These are phyloP conservation scores for Sebastes fasciatus DNA, from an alignment of 2,113 vertebrate genomes.

Conservation along the genomic window DNA sequence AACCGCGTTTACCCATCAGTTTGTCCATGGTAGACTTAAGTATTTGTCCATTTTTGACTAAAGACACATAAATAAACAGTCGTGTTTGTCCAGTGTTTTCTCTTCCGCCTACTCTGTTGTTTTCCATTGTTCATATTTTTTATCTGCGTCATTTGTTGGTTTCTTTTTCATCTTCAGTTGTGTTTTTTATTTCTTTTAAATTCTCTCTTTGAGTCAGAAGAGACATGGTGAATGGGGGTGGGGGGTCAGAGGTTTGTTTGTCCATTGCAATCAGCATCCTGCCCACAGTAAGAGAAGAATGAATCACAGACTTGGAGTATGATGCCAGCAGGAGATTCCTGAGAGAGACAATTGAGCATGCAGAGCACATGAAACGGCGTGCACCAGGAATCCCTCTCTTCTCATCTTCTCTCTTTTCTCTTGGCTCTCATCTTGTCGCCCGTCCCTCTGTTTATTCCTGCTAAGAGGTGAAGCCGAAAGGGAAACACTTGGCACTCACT, in stretches of 20 bases:
- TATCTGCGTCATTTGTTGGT: slow-evolving; percentile 3
- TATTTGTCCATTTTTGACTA: slow-evolving; percentile 4
- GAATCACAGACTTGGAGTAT: slow-evolving; percentile 40
- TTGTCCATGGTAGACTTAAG: too few relatives aligned
- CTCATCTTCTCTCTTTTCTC: slow-evolving; percentile 15
- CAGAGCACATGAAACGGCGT: slow-evolving; percentile 30
- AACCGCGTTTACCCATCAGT: neutral
- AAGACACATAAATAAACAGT: neutral
- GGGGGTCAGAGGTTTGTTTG: slow-evolving; percentile 18
- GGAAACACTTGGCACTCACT: slow-evolving; percentile 29
- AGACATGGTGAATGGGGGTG: neutral
- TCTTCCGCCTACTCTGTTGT: neutral
- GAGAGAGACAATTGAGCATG: slow-evolving; percentile 40
- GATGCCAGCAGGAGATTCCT: slow-evolving; percentile 58
- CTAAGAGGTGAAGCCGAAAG: slow-evolving; percentile 48
- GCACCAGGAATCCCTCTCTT: slow-evolving; percentile 20
- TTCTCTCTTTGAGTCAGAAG: slow-evolving; percentile 14
- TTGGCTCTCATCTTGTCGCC: slow-evolving; percentile 42
- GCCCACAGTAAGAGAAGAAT: slow-evolving; percentile 31
- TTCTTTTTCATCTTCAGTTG: neutral
- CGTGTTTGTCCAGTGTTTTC: slow-evolving; percentile 4
- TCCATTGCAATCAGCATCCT: slow-evolving; percentile 39
- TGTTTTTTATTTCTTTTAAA: neutral
- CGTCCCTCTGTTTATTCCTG: slow-evolving; percentile 28
- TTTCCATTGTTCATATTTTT: neutral